Base-by-base conservation (phyloP, 2,888 invertebrate species). In the Chrysolina oricalcia region DNA sequence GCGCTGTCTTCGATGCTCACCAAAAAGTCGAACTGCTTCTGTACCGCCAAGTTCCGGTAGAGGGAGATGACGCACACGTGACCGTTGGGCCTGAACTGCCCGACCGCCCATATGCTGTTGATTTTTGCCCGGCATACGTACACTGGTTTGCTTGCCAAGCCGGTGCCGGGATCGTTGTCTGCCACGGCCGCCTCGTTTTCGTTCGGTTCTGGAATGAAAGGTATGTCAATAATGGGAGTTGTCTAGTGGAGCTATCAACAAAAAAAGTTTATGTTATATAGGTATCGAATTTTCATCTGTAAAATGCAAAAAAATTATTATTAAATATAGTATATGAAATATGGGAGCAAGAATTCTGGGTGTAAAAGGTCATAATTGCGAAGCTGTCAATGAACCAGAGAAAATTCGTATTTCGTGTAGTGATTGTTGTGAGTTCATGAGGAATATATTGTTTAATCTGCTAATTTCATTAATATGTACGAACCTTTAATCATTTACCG, bases 1-100 rank as follows among this genome's bases (percentile, higher is more conserved):
- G 94, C 95, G 74, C 95, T 93, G 80, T 93, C 93, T 82, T 95
- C 95, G 77, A 93, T 92, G 87, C 95, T 96, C 86, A 95, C 92
- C 67, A 96, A 90, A 35, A 96, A 91, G 86, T 96, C 94, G 87
- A 94, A 94, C 70, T 87, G 87, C 48, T 91, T 87, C 66, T 89
- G 89, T 72, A 90, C 89, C 9, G 75, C 23, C 17, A 80, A 77
- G 81, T 89, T 91, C 23, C 91, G 90, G 79, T 91, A 90, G 71
- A 91, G 88, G 17, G 94, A 92, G 9, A 94, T 93, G 46, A 92
- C 91, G 85, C 95, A 96, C 10, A 91, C 90, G 81, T 90, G 91
- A 75, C 92, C 91, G 71, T 88, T 88, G 64, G 87, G 86, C 78
- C 91, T 89, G 78, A 94, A 90, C 81, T 92, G 92, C 0, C 96